A percentile compares a stretch with the other conserved stretches of the same genome.
Evolutionary conservation across 2,888 invertebrate species (phyloP).

Genomic region (Drosophila prolongata): DNA sequence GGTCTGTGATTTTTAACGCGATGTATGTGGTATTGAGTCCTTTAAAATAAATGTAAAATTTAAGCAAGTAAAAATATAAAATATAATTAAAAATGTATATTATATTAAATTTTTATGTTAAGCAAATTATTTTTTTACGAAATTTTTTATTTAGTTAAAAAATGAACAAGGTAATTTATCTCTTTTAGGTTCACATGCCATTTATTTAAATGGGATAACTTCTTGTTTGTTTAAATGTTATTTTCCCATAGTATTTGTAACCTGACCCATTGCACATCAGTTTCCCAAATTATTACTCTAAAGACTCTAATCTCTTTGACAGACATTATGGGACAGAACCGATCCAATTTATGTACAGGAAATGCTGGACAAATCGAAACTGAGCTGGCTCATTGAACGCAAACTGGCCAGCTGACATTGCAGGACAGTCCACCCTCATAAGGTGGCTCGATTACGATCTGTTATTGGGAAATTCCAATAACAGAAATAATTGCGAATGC

Average conservation of each 20-base stretch:
- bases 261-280: neutral
- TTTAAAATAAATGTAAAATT: no score
- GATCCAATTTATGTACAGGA: slow-evolving; percentile 46
- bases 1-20: neutral
- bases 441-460: slow-evolving; percentile 21
- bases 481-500: slow-evolving; percentile 64
- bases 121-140: no score
- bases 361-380: slow-evolving; percentile 63
- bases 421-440: slow-evolving; percentile 47
- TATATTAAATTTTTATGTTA: no score
- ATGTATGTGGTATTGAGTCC: no score
- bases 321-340: slow-evolving; percentile 13
- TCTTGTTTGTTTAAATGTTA: no score
- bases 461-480: slow-evolving; percentile 14
- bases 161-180: no score
- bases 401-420: slow-evolving; percentile 28
- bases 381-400: slow-evolving; percentile 41
- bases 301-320: slow-evolving; percentile 28
- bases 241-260: neutral
- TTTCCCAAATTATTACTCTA: slow-evolving; percentile 6
- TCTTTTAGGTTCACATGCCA: no score
- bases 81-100: no score
- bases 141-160: no score
- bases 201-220: neutral
- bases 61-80: neutral